A percentile compares a stretch with the other conserved stretches of the same genome.
phyloP scores from a whole-genome alignment of 2,888 invertebrate species.

The Nomada fabriciana region DNA sequence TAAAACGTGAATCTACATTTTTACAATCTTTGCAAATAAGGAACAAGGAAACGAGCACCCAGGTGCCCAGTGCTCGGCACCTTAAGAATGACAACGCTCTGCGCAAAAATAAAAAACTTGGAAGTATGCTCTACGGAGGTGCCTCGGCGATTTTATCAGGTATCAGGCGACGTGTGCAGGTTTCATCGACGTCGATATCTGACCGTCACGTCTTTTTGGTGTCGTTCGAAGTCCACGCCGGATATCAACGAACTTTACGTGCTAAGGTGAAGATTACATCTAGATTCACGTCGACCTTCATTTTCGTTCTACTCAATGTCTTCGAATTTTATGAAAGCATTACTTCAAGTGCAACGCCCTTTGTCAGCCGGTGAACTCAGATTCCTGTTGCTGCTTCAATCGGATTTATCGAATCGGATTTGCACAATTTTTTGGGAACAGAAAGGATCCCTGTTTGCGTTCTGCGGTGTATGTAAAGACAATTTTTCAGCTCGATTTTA shows the following conservation, averaged over 20 bases:
- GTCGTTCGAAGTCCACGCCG: constrained; percentile 2
- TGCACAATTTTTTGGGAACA: too few species aligned
- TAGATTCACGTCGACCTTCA: constrained; percentile 12
- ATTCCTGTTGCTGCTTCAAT: not conserved
- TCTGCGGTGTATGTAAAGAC: too few species aligned
- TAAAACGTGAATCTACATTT: too few species aligned
- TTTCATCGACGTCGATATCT: constrained; percentile 38
- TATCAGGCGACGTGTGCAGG: constrained; percentile 33
- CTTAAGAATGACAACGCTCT: not conserved
- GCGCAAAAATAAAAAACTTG: not conserved
- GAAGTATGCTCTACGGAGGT: not conserved
- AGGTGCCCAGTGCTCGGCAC: not conserved
- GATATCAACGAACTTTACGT: constrained; percentile 31
- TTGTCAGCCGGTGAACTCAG: not conserved
- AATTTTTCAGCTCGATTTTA: too few species aligned
- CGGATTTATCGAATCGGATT: too few species aligned
- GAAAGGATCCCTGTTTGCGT: too few species aligned
- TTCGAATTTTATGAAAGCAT: not conserved
- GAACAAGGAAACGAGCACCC: not conserved
- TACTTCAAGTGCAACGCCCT: not conserved
- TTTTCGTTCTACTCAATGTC: constrained; percentile 36
- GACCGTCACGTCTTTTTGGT: constrained; percentile 7
- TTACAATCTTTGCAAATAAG: not conserved
- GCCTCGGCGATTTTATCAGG: constrained; percentile 22
- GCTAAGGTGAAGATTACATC: constrained; percentile 27